These are phyloP conservation scores for Danio aesculapii DNA, from an alignment of 2,797 vertebrate genomes.

Conservation along the genomic window DNA sequence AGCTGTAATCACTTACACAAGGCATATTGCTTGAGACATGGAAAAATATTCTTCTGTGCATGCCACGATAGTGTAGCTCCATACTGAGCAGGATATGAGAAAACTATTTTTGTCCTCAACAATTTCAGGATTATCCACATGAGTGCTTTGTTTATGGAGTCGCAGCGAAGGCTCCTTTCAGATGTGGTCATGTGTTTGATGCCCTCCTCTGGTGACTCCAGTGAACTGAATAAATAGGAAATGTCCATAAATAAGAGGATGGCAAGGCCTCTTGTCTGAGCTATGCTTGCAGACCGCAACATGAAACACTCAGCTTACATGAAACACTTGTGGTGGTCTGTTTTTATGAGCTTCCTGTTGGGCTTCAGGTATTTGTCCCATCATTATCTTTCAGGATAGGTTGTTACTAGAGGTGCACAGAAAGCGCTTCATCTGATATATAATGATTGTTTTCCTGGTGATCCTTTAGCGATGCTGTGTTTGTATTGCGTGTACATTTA, in stretches of 20 bases:
- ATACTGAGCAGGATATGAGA: conserved; percentile 49
- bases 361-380: neutral
- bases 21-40: conserved; percentile 24
- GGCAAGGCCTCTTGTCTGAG: conserved; percentile 14
- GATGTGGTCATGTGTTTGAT: conserved; percentile 50
- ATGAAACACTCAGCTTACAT: conserved; percentile 13
- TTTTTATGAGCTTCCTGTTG: neutral
- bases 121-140: conserved; percentile 46
- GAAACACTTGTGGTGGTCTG: neutral
- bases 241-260: neutral
- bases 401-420: conserved; percentile 5
- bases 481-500: neutral
- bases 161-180: conserved; percentile 16
- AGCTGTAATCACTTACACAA: conserved; percentile 26
- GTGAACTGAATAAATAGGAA: conserved; percentile 24
- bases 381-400: neutral
- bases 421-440: conserved; percentile 1
- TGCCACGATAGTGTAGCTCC: conserved; percentile 33
- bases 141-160: conserved; percentile 42
- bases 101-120: conserved; percentile 46
- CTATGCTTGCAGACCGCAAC: neutral
- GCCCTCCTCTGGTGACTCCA: conserved; percentile 49
- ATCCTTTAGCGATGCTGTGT: neutral
- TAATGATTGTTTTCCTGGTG: neutral
- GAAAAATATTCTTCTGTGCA: conserved; percentile 28